Evolutionary conservation across 2,797 vertebrate species (phyloP).

Genomic region (Phrynocephalus guinanensis): DNA sequence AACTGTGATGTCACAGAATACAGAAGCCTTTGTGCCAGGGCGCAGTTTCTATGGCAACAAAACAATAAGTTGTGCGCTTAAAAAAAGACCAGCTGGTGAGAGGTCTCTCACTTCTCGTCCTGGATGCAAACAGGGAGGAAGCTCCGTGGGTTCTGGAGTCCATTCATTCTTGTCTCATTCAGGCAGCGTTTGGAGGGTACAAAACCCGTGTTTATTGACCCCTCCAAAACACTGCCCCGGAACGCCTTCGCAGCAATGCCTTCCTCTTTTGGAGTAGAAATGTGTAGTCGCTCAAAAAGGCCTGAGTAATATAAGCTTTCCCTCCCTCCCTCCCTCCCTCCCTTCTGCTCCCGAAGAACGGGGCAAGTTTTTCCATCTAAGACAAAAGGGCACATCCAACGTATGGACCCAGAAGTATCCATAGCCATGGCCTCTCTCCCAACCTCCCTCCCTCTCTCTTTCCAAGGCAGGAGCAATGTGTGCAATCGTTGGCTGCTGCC

Average conservation of each 20-base stretch:
- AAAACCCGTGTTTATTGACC: background rate
- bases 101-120: background rate
- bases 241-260: too few relatives aligned
- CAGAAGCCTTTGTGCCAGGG: background rate
- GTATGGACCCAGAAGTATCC: too few relatives aligned
- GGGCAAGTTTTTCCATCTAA: background rate
- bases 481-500: too few relatives aligned
- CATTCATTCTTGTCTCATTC: background rate
- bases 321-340: too few relatives aligned
- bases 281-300: too few relatives aligned
- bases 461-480: too few relatives aligned
- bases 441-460: too few relatives aligned
- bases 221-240: background rate
- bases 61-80: background rate
- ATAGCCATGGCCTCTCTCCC: too few relatives aligned
- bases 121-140: background rate
- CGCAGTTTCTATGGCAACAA: slow-evolving; percentile 24
- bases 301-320: background rate
- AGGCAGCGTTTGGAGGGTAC: too few relatives aligned
- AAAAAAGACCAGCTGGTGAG: background rate
- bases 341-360: background rate
- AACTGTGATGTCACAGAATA: slow-evolving; percentile 32
- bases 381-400: too few relatives aligned
- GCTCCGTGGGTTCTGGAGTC: too few relatives aligned
- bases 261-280: background rate